These are phyloP conservation scores for Porites lutea DNA, from an alignment of 64 coral and sea anemone genomes.

Conservation along the genomic window DNA sequence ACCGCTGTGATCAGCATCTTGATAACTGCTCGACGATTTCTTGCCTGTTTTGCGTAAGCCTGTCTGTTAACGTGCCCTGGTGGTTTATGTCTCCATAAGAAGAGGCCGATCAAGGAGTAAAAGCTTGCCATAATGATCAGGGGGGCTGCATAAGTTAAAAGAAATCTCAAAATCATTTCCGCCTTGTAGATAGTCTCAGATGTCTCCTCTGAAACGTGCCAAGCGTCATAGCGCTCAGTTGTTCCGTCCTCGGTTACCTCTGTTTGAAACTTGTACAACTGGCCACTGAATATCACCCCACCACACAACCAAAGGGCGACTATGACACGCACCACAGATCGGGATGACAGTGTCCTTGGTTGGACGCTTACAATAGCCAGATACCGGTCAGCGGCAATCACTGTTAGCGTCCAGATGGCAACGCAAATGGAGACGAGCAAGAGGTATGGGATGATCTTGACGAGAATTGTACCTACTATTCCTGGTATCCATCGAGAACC, in stretches of 20 bases:
- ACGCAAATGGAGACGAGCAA: conserved; percentile 73
- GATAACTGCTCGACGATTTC: conserved; percentile 35
- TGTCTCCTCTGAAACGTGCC: not conserved
- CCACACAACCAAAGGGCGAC: conserved; percentile 63
- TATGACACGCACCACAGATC: conserved; percentile 61
- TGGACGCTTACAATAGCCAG: conserved; percentile 63
- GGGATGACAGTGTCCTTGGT: conserved; percentile 55
- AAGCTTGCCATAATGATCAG: conserved; percentile 54
- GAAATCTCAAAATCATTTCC: conserved; percentile 68
- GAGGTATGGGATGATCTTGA: conserved; percentile 69
- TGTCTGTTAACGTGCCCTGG: conserved; percentile 20
- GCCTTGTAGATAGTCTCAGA: not conserved
- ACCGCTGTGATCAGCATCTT: conserved; percentile 54
- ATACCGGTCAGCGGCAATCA: conserved; percentile 88
- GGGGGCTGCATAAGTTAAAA: conserved; percentile 63
- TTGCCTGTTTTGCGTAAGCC: conserved; percentile 27
- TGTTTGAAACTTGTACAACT: conserved; percentile 70
- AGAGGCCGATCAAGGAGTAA: conserved; percentile 74
- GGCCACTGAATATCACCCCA: conserved; percentile 39
- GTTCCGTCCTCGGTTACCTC: not conserved
- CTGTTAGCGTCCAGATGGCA: conserved; percentile 71
- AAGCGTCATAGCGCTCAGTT: conserved; percentile 29
- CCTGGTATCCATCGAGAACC: conserved; percentile 67
- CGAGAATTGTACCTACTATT: conserved; percentile 54
- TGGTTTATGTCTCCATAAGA: conserved; percentile 61